A percentile compares a stretch with the other conserved stretches of the same genome.
phyloP scores from a whole-genome alignment of 2,113 vertebrate species.

The Macrotis lagotis region DNA sequence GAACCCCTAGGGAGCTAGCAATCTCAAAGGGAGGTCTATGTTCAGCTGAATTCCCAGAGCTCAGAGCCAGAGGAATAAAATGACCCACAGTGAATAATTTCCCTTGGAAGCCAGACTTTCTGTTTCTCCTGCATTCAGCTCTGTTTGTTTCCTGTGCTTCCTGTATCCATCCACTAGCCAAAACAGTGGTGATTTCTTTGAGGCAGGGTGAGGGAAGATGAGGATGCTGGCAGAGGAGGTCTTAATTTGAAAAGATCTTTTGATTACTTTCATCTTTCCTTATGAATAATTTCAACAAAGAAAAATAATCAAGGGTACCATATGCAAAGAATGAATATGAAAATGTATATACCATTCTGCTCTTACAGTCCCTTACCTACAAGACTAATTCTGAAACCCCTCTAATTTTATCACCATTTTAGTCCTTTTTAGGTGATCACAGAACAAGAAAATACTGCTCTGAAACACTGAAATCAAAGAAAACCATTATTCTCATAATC shows the following conservation, averaged over 20 bases:
- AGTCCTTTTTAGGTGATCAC: conserved; percentile 16
- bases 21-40: conserved; percentile 76
- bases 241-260: conserved; percentile 23
- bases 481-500: conserved; percentile 20
- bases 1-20: conserved; percentile 43
- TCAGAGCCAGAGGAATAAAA: conserved; percentile 70
- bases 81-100: conserved; percentile 63
- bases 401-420: conserved; percentile 41
- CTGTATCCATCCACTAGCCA: conserved; percentile 55
- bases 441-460: conserved; percentile 15
- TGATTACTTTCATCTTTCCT: background rate
- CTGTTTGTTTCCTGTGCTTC: conserved; percentile 65
- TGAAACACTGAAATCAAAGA: conserved; percentile 44
- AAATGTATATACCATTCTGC: background rate
- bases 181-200: conserved; percentile 40
- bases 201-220: conserved; percentile 33
- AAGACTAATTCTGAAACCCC: conserved; percentile 22
- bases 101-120: conserved; percentile 68
- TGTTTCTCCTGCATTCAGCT: conserved; percentile 69
- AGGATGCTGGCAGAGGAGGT: conserved; percentile 14
- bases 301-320: background rate
- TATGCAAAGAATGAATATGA: background rate
- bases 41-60: conserved; percentile 72
- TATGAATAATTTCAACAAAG: background rate
- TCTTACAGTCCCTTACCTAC: background rate